Conservation (phyloP, 2,113 vertebrate genomes). For the Xerus inauris region DNA sequence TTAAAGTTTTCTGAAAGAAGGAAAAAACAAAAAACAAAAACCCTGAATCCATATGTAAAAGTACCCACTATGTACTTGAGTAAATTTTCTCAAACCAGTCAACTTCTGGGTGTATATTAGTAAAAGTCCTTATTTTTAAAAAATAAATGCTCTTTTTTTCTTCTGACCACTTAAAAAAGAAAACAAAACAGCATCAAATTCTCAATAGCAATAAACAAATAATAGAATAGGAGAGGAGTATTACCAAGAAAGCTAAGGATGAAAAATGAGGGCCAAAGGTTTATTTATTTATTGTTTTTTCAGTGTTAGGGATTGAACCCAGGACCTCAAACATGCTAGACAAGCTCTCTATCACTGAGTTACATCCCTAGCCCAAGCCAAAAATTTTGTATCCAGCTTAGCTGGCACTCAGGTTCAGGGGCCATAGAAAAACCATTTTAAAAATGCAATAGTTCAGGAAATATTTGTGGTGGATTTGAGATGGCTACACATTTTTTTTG, state of each 20-base stretch:
- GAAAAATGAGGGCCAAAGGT: neutral
- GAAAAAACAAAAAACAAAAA: neutral
- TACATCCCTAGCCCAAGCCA: no score
- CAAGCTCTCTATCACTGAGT: no score
- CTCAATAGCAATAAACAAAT: neutral
- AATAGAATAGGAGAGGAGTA: neutral
- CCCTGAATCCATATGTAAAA: neutral
- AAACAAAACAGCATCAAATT: neutral
- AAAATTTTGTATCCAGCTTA: conserved; percentile 2
- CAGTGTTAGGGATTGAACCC: no score
- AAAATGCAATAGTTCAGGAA: neutral
- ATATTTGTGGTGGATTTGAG: neutral
- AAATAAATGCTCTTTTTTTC: neutral
- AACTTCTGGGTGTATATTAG: neutral
- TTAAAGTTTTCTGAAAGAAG: neutral
- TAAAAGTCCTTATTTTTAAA: neutral
- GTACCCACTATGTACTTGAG: neutral
- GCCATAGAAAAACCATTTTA: neutral
- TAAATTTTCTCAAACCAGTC: neutral
- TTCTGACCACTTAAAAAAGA: neutral
- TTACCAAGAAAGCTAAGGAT: neutral
- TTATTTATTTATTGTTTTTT: no score
- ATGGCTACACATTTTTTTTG: neutral
- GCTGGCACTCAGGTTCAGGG: neutral
- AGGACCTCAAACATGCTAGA: no score